These are phyloP conservation scores for Microcaecilia unicolor DNA, from an alignment of 2,797 vertebrate genomes.

Conservation along the genomic window DNA sequence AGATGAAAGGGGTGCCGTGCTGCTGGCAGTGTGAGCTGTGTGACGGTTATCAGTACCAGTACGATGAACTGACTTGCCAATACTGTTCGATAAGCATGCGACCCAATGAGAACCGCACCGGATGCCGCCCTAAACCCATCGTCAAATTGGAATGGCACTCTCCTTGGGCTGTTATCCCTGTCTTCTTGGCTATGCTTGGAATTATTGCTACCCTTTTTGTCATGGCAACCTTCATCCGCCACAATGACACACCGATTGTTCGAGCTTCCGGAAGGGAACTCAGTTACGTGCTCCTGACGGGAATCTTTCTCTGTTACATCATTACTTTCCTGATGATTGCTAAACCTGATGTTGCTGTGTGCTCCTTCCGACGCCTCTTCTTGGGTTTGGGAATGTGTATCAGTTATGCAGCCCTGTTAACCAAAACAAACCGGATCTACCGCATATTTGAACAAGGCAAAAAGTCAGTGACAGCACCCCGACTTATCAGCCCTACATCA, in stretches of 20 bases:
- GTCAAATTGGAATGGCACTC: slow-evolving; percentile 97
- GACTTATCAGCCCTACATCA: slow-evolving; percentile 92
- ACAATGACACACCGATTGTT: slow-evolving; percentile 95
- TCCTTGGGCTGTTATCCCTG: slow-evolving; percentile 89
- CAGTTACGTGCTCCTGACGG: slow-evolving; percentile 91
- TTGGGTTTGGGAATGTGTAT: slow-evolving; percentile 96
- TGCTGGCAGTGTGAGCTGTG: slow-evolving; percentile 97
- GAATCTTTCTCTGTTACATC: slow-evolving; percentile 96
- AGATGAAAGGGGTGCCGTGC: slow-evolving; percentile 90
- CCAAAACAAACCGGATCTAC: slow-evolving; percentile 97
- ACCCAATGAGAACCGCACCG: slow-evolving; percentile 84
- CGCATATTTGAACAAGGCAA: slow-evolving; percentile 97
- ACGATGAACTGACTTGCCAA: slow-evolving; percentile 86
- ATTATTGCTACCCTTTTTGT: slow-evolving; percentile 95
- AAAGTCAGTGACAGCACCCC: slow-evolving; percentile 87
- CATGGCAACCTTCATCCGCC: slow-evolving; percentile 89
- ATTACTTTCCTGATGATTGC: slow-evolving; percentile 98
- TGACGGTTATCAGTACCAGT: slow-evolving; percentile 91
- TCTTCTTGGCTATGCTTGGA: slow-evolving; percentile 95
- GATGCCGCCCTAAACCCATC: slow-evolving; percentile 90
- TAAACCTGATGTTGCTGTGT: slow-evolving; percentile 84
- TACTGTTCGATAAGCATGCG: slow-evolving; percentile 86
- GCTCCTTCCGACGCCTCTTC: slow-evolving; percentile 91
- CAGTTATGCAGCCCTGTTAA: slow-evolving; percentile 92
- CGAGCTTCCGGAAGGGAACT: slow-evolving; percentile 91